Base-by-base conservation (phyloP, 2,113 vertebrate genomes). In the Protomyctophum bolini region DNA sequence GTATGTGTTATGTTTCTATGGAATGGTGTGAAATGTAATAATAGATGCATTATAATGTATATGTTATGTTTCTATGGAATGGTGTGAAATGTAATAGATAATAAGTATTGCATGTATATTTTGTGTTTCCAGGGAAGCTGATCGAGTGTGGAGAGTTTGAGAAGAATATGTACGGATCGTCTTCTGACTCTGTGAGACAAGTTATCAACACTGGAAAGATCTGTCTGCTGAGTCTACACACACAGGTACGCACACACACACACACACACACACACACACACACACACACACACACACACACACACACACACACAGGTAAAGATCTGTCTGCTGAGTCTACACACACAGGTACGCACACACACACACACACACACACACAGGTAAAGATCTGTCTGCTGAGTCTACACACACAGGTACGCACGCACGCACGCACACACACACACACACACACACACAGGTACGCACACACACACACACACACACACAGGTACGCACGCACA, bases 171-270 rank as follows among this genome's bases (percentile, higher is more conserved):
- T 99, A 99, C 8, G 98, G 98, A 75, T 98, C 97, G 4, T 97
- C 97, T 79, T 94, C 95, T 12, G 98, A 99, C 90, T 98, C 97
- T 0, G 97, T 99, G 78, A 93, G 97, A 58, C 98, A 99, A 80
- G 94, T 99, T 55, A 98, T 99, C 92, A 99, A 98, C 92, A 97
- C 96, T 4, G 95, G 97, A 73, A 99, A 98, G 81, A 99, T 99
- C 83, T 98, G 98, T 83, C 94, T 99, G 74, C 84, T 99, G 72
- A 97, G 95, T 90, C 94, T 99, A 73, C 96, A 96, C 79, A 96
- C 97, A 10, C 98, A 99, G 97, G 98, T 99, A 82, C 70, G 90
- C 56, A 11, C 0, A 61, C 49, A 62, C 50, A 21, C 21, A 63
- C 45, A 33, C 65, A 67, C 28, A 33, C 12, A 63, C 14, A 52